These are phyloP conservation scores for Oostethus manadensis DNA, from an alignment of 2,113 vertebrate species.

Conservation along the genomic window DNA sequence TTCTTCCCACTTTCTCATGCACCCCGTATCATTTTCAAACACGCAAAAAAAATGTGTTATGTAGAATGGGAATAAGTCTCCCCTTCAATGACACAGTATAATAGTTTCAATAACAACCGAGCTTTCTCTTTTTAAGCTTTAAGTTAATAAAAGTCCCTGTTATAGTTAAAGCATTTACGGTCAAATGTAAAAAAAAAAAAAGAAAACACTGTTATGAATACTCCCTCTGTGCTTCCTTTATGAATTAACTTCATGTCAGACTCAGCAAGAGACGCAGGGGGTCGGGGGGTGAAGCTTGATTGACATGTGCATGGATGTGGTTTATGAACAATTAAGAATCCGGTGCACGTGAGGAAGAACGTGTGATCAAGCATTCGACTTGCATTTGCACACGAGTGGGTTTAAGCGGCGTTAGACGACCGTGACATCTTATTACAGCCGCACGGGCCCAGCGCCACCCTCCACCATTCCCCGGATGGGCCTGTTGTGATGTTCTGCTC, in stretches of 20 bases:
- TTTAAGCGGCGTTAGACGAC: constrained; percentile 55
- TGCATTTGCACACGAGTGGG: constrained; percentile 40
- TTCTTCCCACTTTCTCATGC: too few species aligned
- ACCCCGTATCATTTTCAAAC: too few species aligned
- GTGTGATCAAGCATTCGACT: constrained; percentile 40
- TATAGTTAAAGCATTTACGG: not conserved
- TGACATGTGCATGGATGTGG: constrained; percentile 27
- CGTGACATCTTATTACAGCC: constrained; percentile 48
- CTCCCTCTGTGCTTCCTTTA: constrained; percentile 21
- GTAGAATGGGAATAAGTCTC: too few species aligned
- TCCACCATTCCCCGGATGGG: constrained; percentile 46
- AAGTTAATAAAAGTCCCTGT: too few species aligned
- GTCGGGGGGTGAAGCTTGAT: constrained; percentile 17
- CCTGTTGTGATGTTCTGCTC: constrained; percentile 56
- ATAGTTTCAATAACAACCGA: too few species aligned
- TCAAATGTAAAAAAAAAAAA: not conserved
- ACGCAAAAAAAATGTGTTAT: too few species aligned
- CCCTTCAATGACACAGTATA: too few species aligned
- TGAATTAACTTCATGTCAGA: constrained; percentile 22
- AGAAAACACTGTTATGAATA: constrained; percentile 9
- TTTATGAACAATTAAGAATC: not conserved
- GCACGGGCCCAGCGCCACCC: constrained; percentile 29
- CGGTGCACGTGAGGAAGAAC: not conserved
- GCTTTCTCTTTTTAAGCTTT: too few species aligned
- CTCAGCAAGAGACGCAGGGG: constrained; percentile 7